phyloP scores from a whole-genome alignment of 2,888 invertebrate genomes.

The Sceliomorpha sp. region DNA sequence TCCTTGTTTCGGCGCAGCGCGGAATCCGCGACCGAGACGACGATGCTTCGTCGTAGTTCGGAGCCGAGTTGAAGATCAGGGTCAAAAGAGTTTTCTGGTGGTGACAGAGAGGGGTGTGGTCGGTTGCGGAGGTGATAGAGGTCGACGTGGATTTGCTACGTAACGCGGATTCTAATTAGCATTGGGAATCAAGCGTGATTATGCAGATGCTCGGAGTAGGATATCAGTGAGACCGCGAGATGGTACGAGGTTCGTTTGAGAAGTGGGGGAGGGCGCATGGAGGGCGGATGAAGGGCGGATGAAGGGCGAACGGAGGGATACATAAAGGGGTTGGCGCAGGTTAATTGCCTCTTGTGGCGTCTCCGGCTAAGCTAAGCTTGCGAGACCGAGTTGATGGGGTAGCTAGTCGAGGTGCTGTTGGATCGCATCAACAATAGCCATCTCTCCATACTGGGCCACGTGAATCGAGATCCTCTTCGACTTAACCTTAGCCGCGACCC shows the following conservation, averaged over 20 bases:
- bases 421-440: slow-evolving; percentile 65
- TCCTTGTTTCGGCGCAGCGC: too few relatives aligned
- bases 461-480: slow-evolving; percentile 65
- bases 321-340: slow-evolving; percentile 71
- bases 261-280: slow-evolving; percentile 38
- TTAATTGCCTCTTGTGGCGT: slow-evolving; percentile 78
- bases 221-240: slow-evolving; percentile 65
- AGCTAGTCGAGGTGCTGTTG: slow-evolving; percentile 55
- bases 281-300: too few relatives aligned
- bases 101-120: slow-evolving; percentile 55
- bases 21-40: too few relatives aligned
- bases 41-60: too few relatives aligned
- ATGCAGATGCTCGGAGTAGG: slow-evolving; percentile 73
- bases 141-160: slow-evolving; percentile 71
- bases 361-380: slow-evolving; percentile 69
- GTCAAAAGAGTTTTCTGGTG: slow-evolving; percentile 30
- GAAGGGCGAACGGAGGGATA: slow-evolving; percentile 50
- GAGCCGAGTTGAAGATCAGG: slow-evolving; percentile 6
- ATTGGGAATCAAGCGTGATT: slow-evolving; percentile 77
- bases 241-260: slow-evolving; percentile 33
- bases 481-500: slow-evolving; percentile 67
- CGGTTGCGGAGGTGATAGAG: slow-evolving; percentile 66
- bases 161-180: slow-evolving; percentile 76
- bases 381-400: slow-evolving; percentile 63
- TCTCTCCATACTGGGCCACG: slow-evolving; percentile 60